Evolutionary conservation across 2,888 invertebrate genomes (phyloP).

Genomic region (Scaptomyza tumidula): DNA sequence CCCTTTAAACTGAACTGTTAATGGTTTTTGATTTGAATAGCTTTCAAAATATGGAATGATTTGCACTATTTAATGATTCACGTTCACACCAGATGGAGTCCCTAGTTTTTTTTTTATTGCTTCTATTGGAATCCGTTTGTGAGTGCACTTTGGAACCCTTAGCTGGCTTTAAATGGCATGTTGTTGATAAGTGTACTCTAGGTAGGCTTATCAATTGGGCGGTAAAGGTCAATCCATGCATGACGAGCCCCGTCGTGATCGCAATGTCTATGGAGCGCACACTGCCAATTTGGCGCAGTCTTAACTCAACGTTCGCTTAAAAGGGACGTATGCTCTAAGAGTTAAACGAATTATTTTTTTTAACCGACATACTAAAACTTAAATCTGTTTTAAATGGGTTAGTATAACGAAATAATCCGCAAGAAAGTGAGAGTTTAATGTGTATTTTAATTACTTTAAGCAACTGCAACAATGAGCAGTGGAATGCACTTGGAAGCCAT

Average conservation of each 20-base stretch:
- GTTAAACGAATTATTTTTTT: not conserved
- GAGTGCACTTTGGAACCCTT: constrained; percentile 65
- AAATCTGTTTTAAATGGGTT: constrained; percentile 60
- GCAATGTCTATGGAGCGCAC: constrained; percentile 31
- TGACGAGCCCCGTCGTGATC: constrained; percentile 35
- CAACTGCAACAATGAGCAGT: constrained; percentile 72
- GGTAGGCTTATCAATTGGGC: constrained; percentile 56
- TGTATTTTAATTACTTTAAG: constrained; percentile 31
- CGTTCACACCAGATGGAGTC: constrained; percentile 47
- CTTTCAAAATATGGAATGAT: constrained; percentile 25
- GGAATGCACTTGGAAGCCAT: constrained; percentile 88
- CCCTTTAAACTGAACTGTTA: constrained; percentile 23
- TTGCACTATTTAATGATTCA: constrained; percentile 43
- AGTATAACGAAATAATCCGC: constrained; percentile 21
- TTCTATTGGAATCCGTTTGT: constrained; percentile 20
- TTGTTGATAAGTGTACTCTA: constrained; percentile 63
- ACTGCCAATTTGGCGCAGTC: constrained; percentile 57
- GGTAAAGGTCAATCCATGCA: constrained; percentile 57
- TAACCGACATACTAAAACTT: constrained; percentile 1
- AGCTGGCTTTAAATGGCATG: constrained; percentile 55
- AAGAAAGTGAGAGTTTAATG: not conserved
- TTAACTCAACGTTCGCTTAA: constrained; percentile 48
- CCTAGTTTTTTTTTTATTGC: constrained; percentile 38
- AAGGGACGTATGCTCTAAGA: constrained; percentile 43
- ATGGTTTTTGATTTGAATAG: constrained; percentile 2